A percentile compares a stretch with the other conserved stretches of the same genome.
Evolutionary conservation across 2,797 vertebrate genomes (phyloP).

Genomic region (Myotis findleyi): DNA sequence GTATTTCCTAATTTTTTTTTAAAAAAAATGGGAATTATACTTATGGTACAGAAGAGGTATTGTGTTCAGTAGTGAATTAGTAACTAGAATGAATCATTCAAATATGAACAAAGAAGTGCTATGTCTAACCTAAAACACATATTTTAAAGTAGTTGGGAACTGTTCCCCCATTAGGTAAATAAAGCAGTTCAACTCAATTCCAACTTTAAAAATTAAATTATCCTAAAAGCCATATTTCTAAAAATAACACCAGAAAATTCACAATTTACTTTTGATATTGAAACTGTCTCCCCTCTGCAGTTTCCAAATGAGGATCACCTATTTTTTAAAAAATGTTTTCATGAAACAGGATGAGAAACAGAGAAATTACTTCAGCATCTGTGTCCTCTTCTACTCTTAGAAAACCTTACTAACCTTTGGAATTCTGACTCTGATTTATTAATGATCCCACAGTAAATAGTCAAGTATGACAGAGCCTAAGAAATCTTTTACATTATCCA

Average conservation of each 20-base stretch:
- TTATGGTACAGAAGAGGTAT: constrained; percentile 6
- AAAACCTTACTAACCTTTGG: not conserved
- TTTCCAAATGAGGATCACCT: constrained; percentile 1
- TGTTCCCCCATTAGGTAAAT: constrained; percentile 25
- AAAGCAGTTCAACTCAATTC: not conserved
- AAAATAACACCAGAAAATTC: constrained; percentile 25
- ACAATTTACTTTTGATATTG: constrained; percentile 32
- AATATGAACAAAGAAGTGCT: not conserved
- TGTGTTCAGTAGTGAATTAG: not conserved
- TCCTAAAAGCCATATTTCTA: constrained; percentile 36
- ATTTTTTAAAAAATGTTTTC: not conserved
- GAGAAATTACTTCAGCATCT: constrained; percentile 8
- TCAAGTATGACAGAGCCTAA: not conserved
- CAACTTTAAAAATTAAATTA: constrained; percentile 38
- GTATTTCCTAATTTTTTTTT: not conserved
- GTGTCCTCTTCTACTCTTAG: not conserved
- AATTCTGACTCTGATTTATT: constrained; percentile 1
- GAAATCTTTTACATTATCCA: not conserved
- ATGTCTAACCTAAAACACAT: constrained; percentile 33
- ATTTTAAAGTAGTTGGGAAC: constrained; percentile 27
- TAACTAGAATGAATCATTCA: constrained; percentile 10
- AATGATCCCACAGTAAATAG: not conserved
- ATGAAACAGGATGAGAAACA: constrained; percentile 1
- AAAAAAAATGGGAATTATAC: not conserved
- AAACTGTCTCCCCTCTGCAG: not conserved